A percentile compares a stretch with the other conserved stretches of the same genome.
These are phyloP conservation scores for Accipiter virgatus DNA, from an alignment of 2,113 vertebrate species.

Conservation along the genomic window DNA sequence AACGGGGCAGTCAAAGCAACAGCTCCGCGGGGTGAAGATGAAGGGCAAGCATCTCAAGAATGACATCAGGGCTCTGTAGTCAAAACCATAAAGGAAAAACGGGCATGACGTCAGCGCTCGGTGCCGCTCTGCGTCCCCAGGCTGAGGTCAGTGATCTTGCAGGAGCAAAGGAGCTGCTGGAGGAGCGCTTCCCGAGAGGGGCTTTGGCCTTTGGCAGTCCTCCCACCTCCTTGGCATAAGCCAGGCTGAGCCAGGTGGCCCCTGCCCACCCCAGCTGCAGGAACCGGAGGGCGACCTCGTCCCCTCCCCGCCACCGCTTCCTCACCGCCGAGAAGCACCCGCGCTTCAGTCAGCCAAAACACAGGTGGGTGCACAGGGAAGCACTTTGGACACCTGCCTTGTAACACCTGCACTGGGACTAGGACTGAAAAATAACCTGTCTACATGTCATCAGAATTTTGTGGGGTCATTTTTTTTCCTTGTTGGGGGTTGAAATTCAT, in stretches of 20 bases:
- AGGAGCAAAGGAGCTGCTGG: not conserved
- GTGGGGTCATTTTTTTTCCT: not conserved
- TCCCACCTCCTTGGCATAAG: not conserved
- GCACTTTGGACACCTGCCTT: not conserved
- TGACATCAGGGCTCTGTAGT: not conserved
- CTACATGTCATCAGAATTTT: not conserved
- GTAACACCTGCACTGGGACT: not conserved
- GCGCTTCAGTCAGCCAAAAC: fast-evolving
- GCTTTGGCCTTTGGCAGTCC: not conserved
- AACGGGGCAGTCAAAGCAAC: not conserved
- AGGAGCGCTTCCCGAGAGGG: not conserved
- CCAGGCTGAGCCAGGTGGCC: not conserved
- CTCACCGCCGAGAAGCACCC: not conserved
- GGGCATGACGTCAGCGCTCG: not conserved
- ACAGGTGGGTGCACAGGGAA: not conserved
- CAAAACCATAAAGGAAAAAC: conserved; percentile 8
- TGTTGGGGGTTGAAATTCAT: not conserved
- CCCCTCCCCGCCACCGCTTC: fast-evolving
- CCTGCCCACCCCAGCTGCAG: not conserved
- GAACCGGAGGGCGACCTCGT: fast-evolving
- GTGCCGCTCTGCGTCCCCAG: not conserved
- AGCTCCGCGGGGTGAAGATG: not conserved
- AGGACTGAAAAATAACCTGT: not conserved
- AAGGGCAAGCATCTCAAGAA: conserved; percentile 9
- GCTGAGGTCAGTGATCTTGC: not conserved